Evolutionary conservation across 2,797 vertebrate genomes (phyloP).

Genomic region (Enteromius mattozi): DNA sequence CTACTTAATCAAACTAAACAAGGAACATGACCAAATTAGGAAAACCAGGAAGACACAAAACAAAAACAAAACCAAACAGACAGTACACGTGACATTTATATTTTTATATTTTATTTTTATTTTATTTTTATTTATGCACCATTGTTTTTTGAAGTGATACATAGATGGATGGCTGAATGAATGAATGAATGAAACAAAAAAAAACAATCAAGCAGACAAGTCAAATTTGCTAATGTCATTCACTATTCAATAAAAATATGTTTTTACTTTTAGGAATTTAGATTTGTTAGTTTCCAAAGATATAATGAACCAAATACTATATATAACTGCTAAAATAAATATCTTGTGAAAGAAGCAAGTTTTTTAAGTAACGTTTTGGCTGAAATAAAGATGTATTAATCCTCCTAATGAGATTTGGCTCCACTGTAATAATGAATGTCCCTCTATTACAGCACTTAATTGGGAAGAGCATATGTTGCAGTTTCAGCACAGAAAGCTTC

Average conservation of each 20-base stretch:
- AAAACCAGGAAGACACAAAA: no score
- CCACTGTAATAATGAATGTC: background rate
- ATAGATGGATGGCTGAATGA: background rate
- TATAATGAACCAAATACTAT: background rate
- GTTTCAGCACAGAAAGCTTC: slow-evolving; percentile 16
- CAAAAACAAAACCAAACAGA: no score
- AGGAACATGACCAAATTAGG: no score
- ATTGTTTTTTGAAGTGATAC: background rate
- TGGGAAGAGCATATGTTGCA: background rate
- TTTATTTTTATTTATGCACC: no score
- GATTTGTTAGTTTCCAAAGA: background rate
- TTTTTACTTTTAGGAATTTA: background rate
- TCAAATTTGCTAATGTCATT: background rate
- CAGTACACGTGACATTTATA: no score
- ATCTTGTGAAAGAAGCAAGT: background rate
- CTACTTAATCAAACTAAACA: no score
- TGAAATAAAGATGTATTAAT: slow-evolving; percentile 8
- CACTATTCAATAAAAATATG: background rate
- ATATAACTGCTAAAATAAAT: background rate
- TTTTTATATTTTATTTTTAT: no score
- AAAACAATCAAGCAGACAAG: background rate
- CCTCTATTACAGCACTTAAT: background rate
- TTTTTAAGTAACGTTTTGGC: background rate
- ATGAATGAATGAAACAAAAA: background rate
- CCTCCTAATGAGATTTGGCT: background rate